These are phyloP conservation scores for Drosophila tripunctata DNA, from an alignment of 2,888 invertebrate species.

Conservation along the genomic window DNA sequence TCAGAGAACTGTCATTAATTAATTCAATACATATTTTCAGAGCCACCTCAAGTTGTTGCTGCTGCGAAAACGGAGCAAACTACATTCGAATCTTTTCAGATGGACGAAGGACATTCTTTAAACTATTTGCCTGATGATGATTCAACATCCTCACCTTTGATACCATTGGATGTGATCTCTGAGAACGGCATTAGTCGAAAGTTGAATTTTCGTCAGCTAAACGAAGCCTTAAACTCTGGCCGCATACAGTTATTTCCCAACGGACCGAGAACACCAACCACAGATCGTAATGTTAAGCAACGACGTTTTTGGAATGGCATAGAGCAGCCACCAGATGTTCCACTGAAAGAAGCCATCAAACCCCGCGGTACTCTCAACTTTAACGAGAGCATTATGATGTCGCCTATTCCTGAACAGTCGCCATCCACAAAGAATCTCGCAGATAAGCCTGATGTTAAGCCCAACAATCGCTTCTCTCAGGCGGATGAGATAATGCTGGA, in stretches of 20 bases:
- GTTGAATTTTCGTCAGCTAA: constrained; percentile 68
- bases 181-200: constrained; percentile 51
- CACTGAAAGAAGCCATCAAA: constrained; percentile 12
- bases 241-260: constrained; percentile 67
- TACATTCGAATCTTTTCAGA: constrained; percentile 16
- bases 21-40: constrained; percentile 10
- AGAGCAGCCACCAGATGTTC: constrained; percentile 9
- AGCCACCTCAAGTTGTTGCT: constrained; percentile 2
- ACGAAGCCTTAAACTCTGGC: constrained; percentile 73
- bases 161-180: constrained; percentile 60
- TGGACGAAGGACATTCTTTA: constrained; percentile 20
- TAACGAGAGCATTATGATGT: constrained; percentile 51
- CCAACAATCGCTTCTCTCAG: constrained; percentile 57
- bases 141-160: constrained; percentile 54
- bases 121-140: constrained; percentile 34
- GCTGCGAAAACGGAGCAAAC: background rate
- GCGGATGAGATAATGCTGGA: constrained; percentile 71
- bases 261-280: constrained; percentile 56
- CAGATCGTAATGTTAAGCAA: constrained; percentile 32
- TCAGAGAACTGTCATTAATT: background rate
- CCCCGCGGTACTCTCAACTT: constrained; percentile 54
- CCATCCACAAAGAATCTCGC: background rate
- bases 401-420: constrained; percentile 29
- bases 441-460: constrained; percentile 11
- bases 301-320: constrained; percentile 24